Evolutionary conservation across 2,797 vertebrate genomes (phyloP).

Genomic region (Crypturellus tataupa): DNA sequence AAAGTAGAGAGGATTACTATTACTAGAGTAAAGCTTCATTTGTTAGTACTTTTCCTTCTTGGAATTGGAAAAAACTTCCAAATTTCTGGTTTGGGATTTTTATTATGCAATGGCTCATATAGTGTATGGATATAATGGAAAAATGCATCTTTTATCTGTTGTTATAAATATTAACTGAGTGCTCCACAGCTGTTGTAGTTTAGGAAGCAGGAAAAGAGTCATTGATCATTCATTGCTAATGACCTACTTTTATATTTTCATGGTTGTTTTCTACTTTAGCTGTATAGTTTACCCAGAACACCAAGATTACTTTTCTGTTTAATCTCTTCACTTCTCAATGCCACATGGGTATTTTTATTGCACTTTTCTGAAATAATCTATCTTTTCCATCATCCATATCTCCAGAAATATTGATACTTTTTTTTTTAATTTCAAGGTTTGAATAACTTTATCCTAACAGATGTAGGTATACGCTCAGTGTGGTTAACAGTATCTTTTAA

Average conservation of each 20-base stretch:
- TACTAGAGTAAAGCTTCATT: background rate
- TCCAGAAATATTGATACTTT: background rate
- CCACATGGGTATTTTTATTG: background rate
- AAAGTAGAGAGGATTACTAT: background rate
- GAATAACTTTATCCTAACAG: background rate
- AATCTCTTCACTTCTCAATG: background rate
- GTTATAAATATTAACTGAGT: background rate
- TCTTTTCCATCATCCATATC: background rate
- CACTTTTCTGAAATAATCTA: background rate
- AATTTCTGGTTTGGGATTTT: background rate
- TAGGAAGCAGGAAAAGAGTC: background rate
- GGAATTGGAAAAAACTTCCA: background rate
- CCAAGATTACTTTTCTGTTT: background rate
- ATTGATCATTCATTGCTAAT: background rate
- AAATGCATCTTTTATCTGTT: background rate
- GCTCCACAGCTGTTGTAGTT: background rate
- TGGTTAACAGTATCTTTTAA: background rate
- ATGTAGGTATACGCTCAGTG: fast-evolving
- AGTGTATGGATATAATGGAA: background rate
- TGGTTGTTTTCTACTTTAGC: background rate
- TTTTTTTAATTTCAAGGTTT: background rate
- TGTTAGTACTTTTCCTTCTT: background rate
- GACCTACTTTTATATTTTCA: background rate
- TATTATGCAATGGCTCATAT: background rate
- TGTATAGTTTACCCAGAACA: background rate